Evolutionary conservation across 2,888 invertebrate species (phyloP), one percentile per base, ranked within the genome.

Genomic region (Allacma fusca): DNA sequence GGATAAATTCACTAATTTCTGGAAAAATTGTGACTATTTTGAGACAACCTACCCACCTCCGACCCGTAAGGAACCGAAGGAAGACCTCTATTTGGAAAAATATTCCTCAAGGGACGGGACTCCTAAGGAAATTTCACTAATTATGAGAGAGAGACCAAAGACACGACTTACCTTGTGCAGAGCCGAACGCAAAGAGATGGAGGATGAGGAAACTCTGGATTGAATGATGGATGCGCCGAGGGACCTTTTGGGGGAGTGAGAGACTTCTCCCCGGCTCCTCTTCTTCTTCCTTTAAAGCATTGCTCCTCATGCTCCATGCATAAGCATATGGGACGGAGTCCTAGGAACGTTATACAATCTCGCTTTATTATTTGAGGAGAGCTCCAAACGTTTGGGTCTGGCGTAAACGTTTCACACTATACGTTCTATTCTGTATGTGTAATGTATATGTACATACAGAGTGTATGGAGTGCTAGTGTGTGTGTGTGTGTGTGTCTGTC

Each of bases 141-240:
- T 29, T 26, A 65, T 28, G 0, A 40, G 62, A 79, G 43, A 65
- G 69, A 69, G 28, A 29, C 21, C 9, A 65, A 78, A 77, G 76
- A 76, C 68, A 78, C 76, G 70, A 76, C 81, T 83, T 83, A 81
- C 83, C 83, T 81, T 81, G 73, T 81, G 80, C 81, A 81, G 80
- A 80, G 83, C 81, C 83, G 80, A 81, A 81, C 81, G 80, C 77
- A 81, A 83, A 83, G 81, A 81, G 81, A 81, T 74, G 74, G 80
- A 80, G 62, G 62, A 62, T 62, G 62, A 62, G 62, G 62, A 26
- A 62, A 62, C n/a, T 62, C 62, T 9, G 7, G 9, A 67, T 70
- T 77, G 79, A 78, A 71, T 72, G 79, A 77, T n/a, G 40, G 76
- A 62, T 23, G 62, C 62, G n/a, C 2, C 12, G 62, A 24, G 62